A percentile compares a stretch with the other conserved stretches of the same genome.
Evolutionary conservation across 2,888 invertebrate genomes (phyloP).

Genomic region (Cordilura impudica): DNA sequence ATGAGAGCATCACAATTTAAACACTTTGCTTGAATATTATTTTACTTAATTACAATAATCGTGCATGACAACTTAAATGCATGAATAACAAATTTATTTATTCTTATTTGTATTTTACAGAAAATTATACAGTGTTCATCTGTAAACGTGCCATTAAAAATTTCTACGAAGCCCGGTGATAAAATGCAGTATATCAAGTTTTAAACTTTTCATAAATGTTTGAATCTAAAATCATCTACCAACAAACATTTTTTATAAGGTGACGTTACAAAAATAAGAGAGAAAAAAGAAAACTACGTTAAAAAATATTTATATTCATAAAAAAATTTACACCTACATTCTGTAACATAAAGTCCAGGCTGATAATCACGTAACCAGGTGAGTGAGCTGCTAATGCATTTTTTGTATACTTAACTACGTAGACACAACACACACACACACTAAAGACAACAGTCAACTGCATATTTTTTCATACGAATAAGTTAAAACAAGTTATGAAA

Average conservation of each 20-base stretch:
- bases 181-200: background rate
- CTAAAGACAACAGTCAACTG: no score
- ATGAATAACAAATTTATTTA: background rate
- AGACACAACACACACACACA: no score
- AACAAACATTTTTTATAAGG: background rate
- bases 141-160: conserved; percentile 1
- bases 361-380: conserved; percentile 27
- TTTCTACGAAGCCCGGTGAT: background rate
- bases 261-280: background rate
- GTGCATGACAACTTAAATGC: conserved; percentile 24
- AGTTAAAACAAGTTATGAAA: background rate
- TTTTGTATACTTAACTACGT: background rate
- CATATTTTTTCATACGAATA: background rate
- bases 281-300: background rate
- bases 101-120: conserved; percentile 35
- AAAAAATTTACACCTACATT: conserved; percentile 28
- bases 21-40: no score
- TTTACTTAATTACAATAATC: background rate
- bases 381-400: conserved; percentile 4
- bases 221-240: no score
- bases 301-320: background rate
- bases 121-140: conserved; percentile 21
- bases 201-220: no score
- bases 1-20: no score
- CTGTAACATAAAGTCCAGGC: background rate